phyloP scores from a whole-genome alignment of 2,888 invertebrate genomes.

The Papilio demoleus region DNA sequence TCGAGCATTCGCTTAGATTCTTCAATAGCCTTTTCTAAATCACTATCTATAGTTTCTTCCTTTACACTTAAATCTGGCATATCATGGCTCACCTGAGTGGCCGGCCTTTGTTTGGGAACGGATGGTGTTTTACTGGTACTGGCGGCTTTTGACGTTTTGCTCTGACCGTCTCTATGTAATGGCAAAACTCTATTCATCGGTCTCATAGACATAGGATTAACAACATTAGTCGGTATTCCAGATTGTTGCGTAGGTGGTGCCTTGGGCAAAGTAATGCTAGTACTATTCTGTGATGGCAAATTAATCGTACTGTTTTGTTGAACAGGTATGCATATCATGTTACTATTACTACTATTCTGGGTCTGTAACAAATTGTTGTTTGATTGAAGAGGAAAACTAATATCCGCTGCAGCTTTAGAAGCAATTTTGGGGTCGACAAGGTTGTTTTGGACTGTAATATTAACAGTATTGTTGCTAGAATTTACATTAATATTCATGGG shows the following conservation, averaged over 20 bases:
- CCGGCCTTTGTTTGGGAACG: conserved; percentile 66
- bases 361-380: conserved; percentile 67
- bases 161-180: conserved; percentile 87
- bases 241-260: conserved; percentile 84
- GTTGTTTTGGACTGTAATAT: conserved; percentile 79
- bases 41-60: conserved; percentile 80
- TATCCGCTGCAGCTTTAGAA: conserved; percentile 71
- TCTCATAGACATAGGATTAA: conserved; percentile 86
- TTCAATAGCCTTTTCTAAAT: conserved; percentile 78
- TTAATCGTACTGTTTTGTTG: conserved; percentile 73
- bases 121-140: conserved; percentile 55
- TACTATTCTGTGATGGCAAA: conserved; percentile 77
- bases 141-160: conserved; percentile 71
- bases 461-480: conserved; percentile 79
- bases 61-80: conserved; percentile 81
- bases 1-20: conserved; percentile 81
- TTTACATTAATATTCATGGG: conserved; percentile 81
- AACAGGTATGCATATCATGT: conserved; percentile 77
- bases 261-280: conserved; percentile 85
- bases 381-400: conserved; percentile 73
- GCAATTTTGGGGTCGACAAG: conserved; percentile 79
- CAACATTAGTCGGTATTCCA: conserved; percentile 88
- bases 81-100: conserved; percentile 69
- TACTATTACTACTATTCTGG: conserved; percentile 67
- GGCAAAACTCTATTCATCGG: conserved; percentile 92